Base-by-base conservation (phyloP, 2,888 invertebrate genomes). In the Altica lythri region DNA sequence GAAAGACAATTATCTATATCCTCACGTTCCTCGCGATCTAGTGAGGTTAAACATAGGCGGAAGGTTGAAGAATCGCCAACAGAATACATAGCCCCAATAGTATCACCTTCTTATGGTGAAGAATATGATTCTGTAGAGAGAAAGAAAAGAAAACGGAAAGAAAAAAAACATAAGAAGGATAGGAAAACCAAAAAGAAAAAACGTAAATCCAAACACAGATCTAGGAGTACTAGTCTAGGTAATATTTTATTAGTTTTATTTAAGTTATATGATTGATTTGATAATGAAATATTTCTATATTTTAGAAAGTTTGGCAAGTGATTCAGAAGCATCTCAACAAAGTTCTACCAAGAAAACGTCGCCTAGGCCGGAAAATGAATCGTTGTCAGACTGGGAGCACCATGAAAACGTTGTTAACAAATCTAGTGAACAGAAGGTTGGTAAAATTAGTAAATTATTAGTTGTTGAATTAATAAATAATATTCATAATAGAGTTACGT, bases 181-280 rank as follows among this genome's bases (percentile, higher is more conserved):
- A 74, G 78, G 55, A 86, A 87, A 61, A 81, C 85, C 34, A 86
- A 86, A 67, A 89, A 86, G 74, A 86, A 85, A 76, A 87, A 85
- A 73, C 84, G 86, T 55, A 88, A 86, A 72, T 79, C 80, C 30
- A 83, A 83, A 72, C 84, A 86, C 43, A 79, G 81, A 51, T 86
- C 87, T 29, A 81, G 85, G 45, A 86, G 86, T 53, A 83, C 86
- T 0, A 88, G 87, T 68, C 78, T 87, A 59, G 86, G 67, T 63
- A 9, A 67, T 62, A 47, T 81, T 82, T 25, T 83, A 82, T 16
- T 37, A 16, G 10, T 29, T 29, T 29, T n/a, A n/a, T 29, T 29
- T 2, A 29, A 29, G 5, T 40, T 2, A 10, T 40, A 5, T 13
- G 1, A 17, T 22, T 12, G 10, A n/a, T 22, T 12, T 40, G 5